These are phyloP conservation scores for Carettochelys insculpta DNA, from an alignment of 2,113 vertebrate genomes.

Conservation along the genomic window DNA sequence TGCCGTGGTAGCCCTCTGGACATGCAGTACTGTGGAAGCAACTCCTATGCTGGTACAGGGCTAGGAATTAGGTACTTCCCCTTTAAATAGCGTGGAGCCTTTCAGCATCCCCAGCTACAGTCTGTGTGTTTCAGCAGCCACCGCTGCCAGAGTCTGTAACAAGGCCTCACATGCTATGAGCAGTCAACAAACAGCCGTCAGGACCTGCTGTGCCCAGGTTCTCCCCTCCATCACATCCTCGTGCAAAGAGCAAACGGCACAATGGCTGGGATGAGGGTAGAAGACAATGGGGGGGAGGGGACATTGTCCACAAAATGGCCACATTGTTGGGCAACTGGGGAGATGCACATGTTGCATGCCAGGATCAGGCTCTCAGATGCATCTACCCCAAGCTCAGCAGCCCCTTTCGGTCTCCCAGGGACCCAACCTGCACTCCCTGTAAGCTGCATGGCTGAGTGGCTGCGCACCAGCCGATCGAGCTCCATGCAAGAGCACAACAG, in stretches of 20 bases:
- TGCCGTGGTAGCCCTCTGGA: too few relatives aligned
- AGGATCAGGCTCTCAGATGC: background rate
- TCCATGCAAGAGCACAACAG: too few relatives aligned
- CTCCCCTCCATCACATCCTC: background rate
- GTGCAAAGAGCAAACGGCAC: background rate
- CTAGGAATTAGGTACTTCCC: too few relatives aligned
- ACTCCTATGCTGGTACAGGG: background rate
- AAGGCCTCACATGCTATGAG: too few relatives aligned
- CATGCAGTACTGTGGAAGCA: background rate
- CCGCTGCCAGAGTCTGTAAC: background rate
- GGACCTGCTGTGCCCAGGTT: background rate
- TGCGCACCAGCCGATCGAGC: too few relatives aligned
- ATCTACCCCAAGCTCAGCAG: background rate
- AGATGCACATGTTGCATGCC: too few relatives aligned
- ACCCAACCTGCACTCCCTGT: too few relatives aligned
- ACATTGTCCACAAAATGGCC: background rate
- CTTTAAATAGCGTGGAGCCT: background rate
- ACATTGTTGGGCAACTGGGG: background rate
- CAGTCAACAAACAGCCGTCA: background rate
- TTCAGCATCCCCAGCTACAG: fast-evolving
- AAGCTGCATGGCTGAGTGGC: too few relatives aligned
- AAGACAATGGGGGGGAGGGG: background rate
- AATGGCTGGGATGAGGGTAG: background rate
- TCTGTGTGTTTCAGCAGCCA: background rate
- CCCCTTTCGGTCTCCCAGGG: background rate